phyloP scores from a whole-genome alignment of 2,888 invertebrate genomes.

The Microplitis manilae region DNA sequence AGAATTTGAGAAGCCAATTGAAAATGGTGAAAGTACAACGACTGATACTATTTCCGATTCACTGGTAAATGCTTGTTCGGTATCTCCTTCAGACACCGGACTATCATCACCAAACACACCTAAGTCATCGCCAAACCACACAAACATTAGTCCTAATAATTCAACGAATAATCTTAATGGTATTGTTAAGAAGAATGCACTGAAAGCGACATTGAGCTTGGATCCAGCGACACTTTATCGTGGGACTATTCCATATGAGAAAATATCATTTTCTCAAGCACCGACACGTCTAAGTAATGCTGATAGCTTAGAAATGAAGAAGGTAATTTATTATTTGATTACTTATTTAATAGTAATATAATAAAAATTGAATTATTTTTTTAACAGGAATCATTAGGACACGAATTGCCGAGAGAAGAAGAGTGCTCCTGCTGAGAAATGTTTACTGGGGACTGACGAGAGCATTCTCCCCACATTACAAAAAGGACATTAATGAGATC shows the following conservation, averaged over 20 bases:
- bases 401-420: slow-evolving; percentile 63
- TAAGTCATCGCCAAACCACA: slow-evolving; percentile 64
- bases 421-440: slow-evolving; percentile 68
- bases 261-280: slow-evolving; percentile 65
- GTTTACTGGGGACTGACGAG: slow-evolving; percentile 61
- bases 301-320: slow-evolving; percentile 60
- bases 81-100: slow-evolving; percentile 57
- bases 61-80: slow-evolving; percentile 52
- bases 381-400: slow-evolving; percentile 60
- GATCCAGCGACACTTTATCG: slow-evolving; percentile 69
- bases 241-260: slow-evolving; percentile 66
- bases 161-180: slow-evolving; percentile 63
- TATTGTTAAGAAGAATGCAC: slow-evolving; percentile 64
- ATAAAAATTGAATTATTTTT: background rate
- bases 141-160: slow-evolving; percentile 52
- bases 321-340: slow-evolving; percentile 51
- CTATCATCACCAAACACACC: slow-evolving; percentile 65
- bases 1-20: slow-evolving; percentile 45
- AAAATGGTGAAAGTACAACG: slow-evolving; percentile 60
- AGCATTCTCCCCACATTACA: slow-evolving; percentile 40
- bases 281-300: slow-evolving; percentile 62
- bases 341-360: background rate
- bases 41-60: slow-evolving; percentile 64
- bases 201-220: slow-evolving; percentile 70
- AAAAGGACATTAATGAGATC: slow-evolving; percentile 54